Conservation (phyloP, 2,888 invertebrate genomes). For the Cosmia pyralina region DNA sequence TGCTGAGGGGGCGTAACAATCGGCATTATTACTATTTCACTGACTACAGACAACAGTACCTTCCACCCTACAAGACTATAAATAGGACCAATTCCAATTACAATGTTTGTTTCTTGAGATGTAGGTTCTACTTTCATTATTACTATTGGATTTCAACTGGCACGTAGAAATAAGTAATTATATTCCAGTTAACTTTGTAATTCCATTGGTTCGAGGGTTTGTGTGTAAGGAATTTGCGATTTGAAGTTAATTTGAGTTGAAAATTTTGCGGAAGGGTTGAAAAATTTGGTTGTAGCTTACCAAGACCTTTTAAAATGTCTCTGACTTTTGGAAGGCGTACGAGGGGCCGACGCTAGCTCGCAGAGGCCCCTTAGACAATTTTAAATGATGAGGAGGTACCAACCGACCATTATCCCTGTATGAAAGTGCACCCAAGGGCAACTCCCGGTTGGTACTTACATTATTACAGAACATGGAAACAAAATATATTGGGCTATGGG, state of each 20-base stretch:
- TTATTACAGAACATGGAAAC: too few relatives aligned
- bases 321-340: too few relatives aligned
- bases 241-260: neutral
- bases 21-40: slow-evolving; percentile 47
- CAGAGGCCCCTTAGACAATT: too few relatives aligned
- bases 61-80: slow-evolving; percentile 33
- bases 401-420: too few relatives aligned
- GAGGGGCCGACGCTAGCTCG: too few relatives aligned
- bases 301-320: too few relatives aligned
- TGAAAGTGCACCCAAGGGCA: too few relatives aligned
- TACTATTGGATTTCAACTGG: slow-evolving; percentile 10
- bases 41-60: slow-evolving; percentile 40
- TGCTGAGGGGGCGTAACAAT: slow-evolving; percentile 41
- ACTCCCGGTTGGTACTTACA: too few relatives aligned
- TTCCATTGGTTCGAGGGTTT: neutral
- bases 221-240: neutral
- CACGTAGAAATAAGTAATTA: slow-evolving; percentile 36
- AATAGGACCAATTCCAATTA: slow-evolving; percentile 48
- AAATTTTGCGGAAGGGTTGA: neutral
- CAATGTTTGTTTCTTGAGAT: slow-evolving; percentile 44
- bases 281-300: neutral
- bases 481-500: too few relatives aligned
- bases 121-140: slow-evolving; percentile 28
- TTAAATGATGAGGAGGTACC: too few relatives aligned
- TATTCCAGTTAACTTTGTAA: slow-evolving; percentile 16